A percentile compares a stretch with the other conserved stretches of the same genome.
These are phyloP conservation scores for Dendrophyllia cribrosa DNA, from an alignment of 64 coral and sea anemone species.

Conservation along the genomic window DNA sequence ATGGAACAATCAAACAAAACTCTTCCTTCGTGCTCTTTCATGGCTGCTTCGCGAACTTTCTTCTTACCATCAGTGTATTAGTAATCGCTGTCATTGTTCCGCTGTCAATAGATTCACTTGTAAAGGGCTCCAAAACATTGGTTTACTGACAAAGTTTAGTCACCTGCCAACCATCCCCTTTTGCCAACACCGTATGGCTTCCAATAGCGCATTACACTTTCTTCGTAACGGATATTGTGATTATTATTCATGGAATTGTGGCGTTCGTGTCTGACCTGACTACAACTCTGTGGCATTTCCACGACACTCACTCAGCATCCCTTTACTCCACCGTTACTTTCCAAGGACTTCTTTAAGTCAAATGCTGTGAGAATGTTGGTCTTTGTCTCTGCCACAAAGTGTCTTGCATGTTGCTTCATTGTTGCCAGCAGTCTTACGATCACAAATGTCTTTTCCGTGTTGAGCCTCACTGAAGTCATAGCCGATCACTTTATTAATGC, in stretches of 20 bases:
- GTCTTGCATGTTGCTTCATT: constrained; percentile 33
- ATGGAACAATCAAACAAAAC: constrained; percentile 10
- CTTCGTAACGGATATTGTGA: constrained; percentile 62
- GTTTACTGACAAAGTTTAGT: constrained; percentile 23
- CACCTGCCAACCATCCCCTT: constrained; percentile 37
- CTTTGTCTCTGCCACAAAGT: constrained; percentile 43
- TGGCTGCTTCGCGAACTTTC: neutral
- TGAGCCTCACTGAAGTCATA: constrained; percentile 40
- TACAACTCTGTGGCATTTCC: constrained; percentile 31
- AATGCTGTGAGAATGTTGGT: constrained; percentile 42
- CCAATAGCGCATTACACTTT: constrained; percentile 48
- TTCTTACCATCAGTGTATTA: constrained; percentile 21
- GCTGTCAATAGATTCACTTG: constrained; percentile 9
- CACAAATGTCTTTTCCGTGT: constrained; percentile 20
- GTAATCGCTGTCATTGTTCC: constrained; percentile 33
- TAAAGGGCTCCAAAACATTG: neutral
- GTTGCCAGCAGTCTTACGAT: constrained; percentile 31
- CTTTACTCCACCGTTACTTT: constrained; percentile 49
- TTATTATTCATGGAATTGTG: neutral
- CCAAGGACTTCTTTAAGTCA: constrained; percentile 36
- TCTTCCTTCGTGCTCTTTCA: neutral
- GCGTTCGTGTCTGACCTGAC: neutral
- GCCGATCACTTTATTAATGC: constrained; percentile 35
- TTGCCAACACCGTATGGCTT: constrained; percentile 51
- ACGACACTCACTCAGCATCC: constrained; percentile 35